Conservation (phyloP, 2,113 vertebrate species). For the Grus americana region DNA sequence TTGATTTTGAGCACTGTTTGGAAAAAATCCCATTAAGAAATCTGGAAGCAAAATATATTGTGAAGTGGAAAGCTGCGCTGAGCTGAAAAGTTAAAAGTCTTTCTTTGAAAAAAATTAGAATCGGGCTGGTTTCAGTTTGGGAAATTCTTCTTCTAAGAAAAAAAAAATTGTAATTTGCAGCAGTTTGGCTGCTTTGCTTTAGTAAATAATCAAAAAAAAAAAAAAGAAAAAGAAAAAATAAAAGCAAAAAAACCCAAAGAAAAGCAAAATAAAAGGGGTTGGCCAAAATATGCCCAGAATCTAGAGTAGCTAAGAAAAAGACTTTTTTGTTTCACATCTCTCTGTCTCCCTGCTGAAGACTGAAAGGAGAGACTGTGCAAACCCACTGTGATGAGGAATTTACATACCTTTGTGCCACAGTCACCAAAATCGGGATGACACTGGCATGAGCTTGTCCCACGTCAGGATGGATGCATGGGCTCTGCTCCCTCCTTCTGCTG, state of each 20-base stretch:
- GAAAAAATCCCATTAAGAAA: neutral
- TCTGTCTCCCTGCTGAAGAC: neutral
- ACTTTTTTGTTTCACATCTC: neutral
- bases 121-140: neutral
- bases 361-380: neutral
- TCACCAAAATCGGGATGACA: neutral
- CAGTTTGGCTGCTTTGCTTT: neutral
- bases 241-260: neutral
- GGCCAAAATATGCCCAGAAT: neutral
- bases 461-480: neutral
- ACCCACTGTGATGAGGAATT: neutral
- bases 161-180: neutral
- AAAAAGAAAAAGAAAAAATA: no score
- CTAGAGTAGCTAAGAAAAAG: neutral
- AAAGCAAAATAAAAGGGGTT: neutral
- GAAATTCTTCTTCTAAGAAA: neutral
- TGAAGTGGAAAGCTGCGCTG: fast-evolving
- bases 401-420: neutral
- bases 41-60: neutral
- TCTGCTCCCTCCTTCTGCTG: neutral
- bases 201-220: neutral
- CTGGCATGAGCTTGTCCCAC: neutral
- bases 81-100: neutral
- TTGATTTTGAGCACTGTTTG: neutral
- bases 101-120: neutral